Evolutionary conservation across 1,140 invertebrate species (phyloP).

Genomic region (Drosophila bipectinata): DNA sequence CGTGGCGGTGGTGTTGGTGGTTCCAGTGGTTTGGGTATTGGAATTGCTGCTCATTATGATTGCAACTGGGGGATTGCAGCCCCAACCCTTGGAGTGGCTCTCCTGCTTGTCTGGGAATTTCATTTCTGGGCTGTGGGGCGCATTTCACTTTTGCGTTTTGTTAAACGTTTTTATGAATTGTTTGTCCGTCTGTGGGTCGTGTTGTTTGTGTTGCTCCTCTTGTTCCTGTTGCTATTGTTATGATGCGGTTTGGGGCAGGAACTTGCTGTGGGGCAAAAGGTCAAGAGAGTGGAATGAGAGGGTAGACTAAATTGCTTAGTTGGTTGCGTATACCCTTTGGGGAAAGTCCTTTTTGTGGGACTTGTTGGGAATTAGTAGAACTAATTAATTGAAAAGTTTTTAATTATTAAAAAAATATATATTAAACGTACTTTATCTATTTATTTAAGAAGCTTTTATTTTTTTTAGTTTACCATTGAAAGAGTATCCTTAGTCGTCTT

Average conservation of each 20-base stretch:
- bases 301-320: conserved; percentile 3
- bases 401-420: not conserved
- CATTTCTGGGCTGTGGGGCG: conserved; percentile 39
- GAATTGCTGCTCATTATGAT: conserved; percentile 66
- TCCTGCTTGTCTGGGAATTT: conserved; percentile 72
- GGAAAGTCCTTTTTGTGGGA: not conserved
- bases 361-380: too few species aligned
- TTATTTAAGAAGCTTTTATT: not conserved
- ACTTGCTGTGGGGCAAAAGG: conserved; percentile 46
- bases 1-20: not conserved
- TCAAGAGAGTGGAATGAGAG: conserved; percentile 5
- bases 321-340: conserved; percentile 17
- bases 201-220: conserved; percentile 22
- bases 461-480: not conserved
- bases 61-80: conserved; percentile 38
- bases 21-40: conserved; percentile 14
- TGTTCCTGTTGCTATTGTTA: conserved; percentile 38
- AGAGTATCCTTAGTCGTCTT: conserved; percentile 3
- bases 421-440: not conserved
- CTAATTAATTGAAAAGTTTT: not conserved
- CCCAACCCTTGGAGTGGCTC: conserved; percentile 7
- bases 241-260: conserved; percentile 43
- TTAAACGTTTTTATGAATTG: conserved; percentile 81
- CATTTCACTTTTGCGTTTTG: conserved; percentile 74
- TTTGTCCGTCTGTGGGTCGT: conserved; percentile 38